These are phyloP conservation scores for Bombus pyrosoma DNA, from an alignment of 1,140 invertebrate species.

Conservation along the genomic window DNA sequence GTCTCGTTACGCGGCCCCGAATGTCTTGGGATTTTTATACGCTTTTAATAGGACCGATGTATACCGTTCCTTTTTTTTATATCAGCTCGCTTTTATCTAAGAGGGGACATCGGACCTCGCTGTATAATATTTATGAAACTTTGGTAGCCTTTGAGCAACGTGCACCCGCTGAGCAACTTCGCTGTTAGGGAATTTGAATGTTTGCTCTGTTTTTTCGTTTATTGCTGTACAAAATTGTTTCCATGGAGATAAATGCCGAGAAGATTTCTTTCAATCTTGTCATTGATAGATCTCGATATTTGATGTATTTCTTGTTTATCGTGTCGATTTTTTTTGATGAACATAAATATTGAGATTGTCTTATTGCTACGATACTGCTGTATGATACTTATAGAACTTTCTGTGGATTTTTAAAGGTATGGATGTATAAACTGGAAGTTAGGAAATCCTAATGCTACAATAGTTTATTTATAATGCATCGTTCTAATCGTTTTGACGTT, in stretches of 20 bases:
- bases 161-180: not conserved
- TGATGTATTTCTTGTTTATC: too few relatives aligned
- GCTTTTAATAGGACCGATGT: constrained; percentile 23
- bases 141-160: not conserved
- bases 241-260: not conserved
- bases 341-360: too few relatives aligned
- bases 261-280: not conserved
- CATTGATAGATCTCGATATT: too few relatives aligned
- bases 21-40: constrained; percentile 25
- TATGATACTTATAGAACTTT: too few relatives aligned
- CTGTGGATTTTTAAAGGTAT: too few relatives aligned
- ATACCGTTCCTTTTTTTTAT: too few relatives aligned
- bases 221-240: not conserved
- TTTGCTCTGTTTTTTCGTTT: not conserved
- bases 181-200: not conserved
- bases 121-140: not conserved
- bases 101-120: not conserved
- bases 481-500: too few relatives aligned
- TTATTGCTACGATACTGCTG: too few relatives aligned
- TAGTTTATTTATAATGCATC: too few relatives aligned
- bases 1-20: constrained; percentile 16
- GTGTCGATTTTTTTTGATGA: not conserved
- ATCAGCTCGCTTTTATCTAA: not conserved
- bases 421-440: too few relatives aligned
- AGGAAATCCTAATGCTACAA: too few relatives aligned